A percentile compares a stretch with the other conserved stretches of the same genome.
Evolutionary conservation across 2,113 vertebrate species (phyloP).

Genomic region (Megaceryle torquata): DNA sequence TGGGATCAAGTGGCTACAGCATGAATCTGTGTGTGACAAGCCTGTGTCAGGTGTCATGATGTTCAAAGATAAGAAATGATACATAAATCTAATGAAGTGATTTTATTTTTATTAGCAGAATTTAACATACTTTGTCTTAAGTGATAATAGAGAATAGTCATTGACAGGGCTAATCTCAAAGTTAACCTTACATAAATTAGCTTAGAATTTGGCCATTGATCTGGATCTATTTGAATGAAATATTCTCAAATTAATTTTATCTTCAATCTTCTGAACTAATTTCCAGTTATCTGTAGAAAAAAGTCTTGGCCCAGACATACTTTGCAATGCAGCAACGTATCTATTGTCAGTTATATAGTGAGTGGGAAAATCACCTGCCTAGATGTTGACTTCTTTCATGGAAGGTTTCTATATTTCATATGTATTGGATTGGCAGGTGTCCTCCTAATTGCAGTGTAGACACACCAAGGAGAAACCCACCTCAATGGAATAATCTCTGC

Average conservation of each 20-base stretch:
- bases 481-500: background rate
- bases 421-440: fast-evolving
- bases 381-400: background rate
- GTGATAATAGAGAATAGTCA: background rate
- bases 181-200: background rate
- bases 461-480: background rate
- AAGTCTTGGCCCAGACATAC: background rate
- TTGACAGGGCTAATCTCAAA: background rate
- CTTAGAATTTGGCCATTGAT: background rate
- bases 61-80: background rate
- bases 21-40: background rate
- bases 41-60: background rate
- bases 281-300: background rate
- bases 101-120: background rate
- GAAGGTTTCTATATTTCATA: background rate
- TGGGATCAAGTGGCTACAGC: background rate
- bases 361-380: background rate
- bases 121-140: background rate
- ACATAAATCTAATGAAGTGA: background rate
- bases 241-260: background rate
- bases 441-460: background rate
- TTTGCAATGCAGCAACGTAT: background rate
- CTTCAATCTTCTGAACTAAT: background rate
- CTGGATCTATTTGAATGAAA: background rate
- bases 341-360: background rate